These are phyloP conservation scores for Chironomus tentans DNA, from an alignment of 2,888 invertebrate species.

Conservation along the genomic window DNA sequence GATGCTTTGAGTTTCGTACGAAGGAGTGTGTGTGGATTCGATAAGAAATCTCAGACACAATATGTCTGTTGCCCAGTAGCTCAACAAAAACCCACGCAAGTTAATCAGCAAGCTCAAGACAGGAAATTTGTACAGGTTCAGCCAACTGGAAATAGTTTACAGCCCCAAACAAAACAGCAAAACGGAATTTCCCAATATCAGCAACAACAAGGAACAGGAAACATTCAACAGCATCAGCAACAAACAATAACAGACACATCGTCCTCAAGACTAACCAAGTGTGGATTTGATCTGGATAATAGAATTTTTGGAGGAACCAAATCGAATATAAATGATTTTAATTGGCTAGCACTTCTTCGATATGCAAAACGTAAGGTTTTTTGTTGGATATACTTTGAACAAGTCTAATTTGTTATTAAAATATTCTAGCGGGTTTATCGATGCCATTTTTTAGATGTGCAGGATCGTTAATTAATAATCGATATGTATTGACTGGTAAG, in stretches of 20 bases:
- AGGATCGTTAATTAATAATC: slow-evolving; percentile 57
- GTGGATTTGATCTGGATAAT: slow-evolving; percentile 40
- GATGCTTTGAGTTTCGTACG: not conserved
- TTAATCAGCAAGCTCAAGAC: not conserved
- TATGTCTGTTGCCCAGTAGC: not conserved
- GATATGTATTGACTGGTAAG: slow-evolving; percentile 57
- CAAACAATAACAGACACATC: not conserved
- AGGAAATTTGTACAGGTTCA: not conserved
- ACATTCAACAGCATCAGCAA: not conserved
- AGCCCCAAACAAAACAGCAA: not conserved
- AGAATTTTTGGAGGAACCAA: slow-evolving; percentile 53
- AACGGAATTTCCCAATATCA: not conserved
- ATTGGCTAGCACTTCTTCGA: slow-evolving; percentile 60
- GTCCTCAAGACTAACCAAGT: slow-evolving; percentile 31
- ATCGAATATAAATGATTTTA: slow-evolving; percentile 54
- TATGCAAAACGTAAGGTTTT: slow-evolving; percentile 51
- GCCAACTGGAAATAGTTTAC: not conserved
- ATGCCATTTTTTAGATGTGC: slow-evolving; percentile 52
- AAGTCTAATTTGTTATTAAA: not conserved
- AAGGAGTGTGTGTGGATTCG: not conserved
- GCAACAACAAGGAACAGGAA: not conserved
- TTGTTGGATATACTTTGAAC: not conserved
- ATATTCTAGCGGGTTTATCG: slow-evolving; percentile 30
- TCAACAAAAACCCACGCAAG: not conserved
- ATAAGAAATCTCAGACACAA: not conserved